Evolutionary conservation across 2,888 invertebrate species (phyloP), one percentile per base, ranked within the genome.

Genomic region (Siphlonurus alternatus): DNA sequence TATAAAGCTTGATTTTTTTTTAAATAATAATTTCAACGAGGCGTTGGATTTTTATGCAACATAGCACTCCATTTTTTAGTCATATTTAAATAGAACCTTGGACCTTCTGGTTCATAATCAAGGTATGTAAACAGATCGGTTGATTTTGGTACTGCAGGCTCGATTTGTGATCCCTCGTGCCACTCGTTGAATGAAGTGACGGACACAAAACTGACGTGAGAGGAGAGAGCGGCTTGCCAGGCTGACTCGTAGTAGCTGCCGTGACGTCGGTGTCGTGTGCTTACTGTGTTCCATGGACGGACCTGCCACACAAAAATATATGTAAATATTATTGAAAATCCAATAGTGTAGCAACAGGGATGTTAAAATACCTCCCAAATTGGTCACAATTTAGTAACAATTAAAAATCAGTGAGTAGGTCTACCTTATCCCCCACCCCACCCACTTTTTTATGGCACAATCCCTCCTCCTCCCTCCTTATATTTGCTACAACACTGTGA

Each of bases 91-190:
- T 86, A 87, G 72, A 81, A 85, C 67, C 79, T 76, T 20, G 82
- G 77, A 1, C 79, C 77, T 62, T 83, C 79, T 0, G 83, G 84
- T 70, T 78, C 78, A 71, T 86, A 86, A 70, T 85, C 83, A 25
- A 78, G 70, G 70, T 83, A 83, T 1, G 74, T 74, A 68, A 75
- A 78, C 22, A 71, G 72, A 18, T 72, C 70, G 61, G 71, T 72
- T 25, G 71, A 72, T 65, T 78, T 79, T 1, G 78, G 72, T 20
- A 78, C 73, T 0, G 83, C 85, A 54, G 85, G 83, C 72, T 87
- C 87, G 64, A 87, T 85, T 75, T 87, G 87, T 10, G 86, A 86
- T 2, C 87, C 87, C 73, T 86, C 86, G 68, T 84, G 83, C 86
- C 87, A 87, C 71, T 87, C 86, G 72, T 87, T 87, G 71, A 85